Base-by-base conservation (phyloP, 2,113 vertebrate species). In the Caretta caretta region DNA sequence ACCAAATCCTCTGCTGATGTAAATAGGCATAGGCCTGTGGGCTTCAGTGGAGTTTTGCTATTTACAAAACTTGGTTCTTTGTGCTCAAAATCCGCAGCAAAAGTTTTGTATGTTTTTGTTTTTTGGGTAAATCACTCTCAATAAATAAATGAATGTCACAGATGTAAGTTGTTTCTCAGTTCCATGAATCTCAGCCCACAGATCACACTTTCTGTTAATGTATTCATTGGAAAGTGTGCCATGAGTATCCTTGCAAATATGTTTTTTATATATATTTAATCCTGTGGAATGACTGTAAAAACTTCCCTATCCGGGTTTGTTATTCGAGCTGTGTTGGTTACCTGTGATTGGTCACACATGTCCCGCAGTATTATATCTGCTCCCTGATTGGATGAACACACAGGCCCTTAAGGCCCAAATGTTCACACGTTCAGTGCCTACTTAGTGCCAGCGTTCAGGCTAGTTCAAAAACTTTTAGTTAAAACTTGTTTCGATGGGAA, bases 401-500 rank as follows among this genome's bases (percentile, higher is more conserved):
- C 38, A 38, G 0, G 27, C 8, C 3, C 3, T 59, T 3, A n/a
- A 76, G 53, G 31, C 46, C 46, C 87, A 50, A 48, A 9, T 25
- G 1, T 29, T 93, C 76, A 14, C 29, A 82, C 82, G 0, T 51
- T 86, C 35, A 65, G 80, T 95, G 80, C 95, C 87, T 81, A 89
- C 85, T 94, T 95, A 90, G 78, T 94, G 90, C 80, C 88, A 31
- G 94, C 94, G 87, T 86, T 87, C 86, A 89, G 79, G 85, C 93
- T 83, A 65, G 93, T 87, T 86, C 19, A 3, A 50, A 0, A 1
- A 53, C 94, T 88, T 86, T 51, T 94, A 83, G 89, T 88, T 89
- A 94, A 92, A 42, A 3, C 90, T 97, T 83, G 84, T 94, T 94
- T 96, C 83, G 65, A 87, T 88, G 85, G 94, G 95, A 95, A 83